These are phyloP conservation scores for Marmota monax DNA, from an alignment of 2,113 vertebrate species.

Conservation along the genomic window DNA sequence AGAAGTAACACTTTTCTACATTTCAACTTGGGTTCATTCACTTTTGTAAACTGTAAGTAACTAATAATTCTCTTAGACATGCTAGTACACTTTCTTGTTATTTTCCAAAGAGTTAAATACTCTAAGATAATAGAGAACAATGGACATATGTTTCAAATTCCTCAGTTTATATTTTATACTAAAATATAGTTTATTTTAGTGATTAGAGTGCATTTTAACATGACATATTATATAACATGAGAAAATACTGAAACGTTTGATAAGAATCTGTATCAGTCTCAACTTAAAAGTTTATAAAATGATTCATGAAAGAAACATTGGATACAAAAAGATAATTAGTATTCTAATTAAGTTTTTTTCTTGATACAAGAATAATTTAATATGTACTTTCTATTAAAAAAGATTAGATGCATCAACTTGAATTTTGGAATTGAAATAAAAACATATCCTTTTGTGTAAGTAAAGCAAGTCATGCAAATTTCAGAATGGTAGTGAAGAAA, in stretches of 20 bases:
- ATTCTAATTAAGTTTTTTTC: background rate
- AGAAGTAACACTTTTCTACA: background rate
- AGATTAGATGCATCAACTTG: background rate
- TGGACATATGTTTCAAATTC: background rate
- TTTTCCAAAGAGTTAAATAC: background rate
- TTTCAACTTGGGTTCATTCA: background rate
- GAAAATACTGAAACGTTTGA: background rate
- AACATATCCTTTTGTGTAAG: background rate
- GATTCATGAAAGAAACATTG: background rate
- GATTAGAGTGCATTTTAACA: conserved; percentile 13
- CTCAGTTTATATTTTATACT: background rate
- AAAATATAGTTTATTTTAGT: background rate
- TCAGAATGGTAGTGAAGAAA: background rate
- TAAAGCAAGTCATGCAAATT: conserved; percentile 17
- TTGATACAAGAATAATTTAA: conserved; percentile 16
- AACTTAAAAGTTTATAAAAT: background rate
- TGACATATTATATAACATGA: background rate
- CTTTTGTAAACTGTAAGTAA: conserved; percentile 37
- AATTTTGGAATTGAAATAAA: conserved; percentile 37
- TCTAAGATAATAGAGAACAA: background rate
- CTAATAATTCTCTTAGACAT: background rate
- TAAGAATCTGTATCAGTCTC: background rate
- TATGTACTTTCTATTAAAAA: conserved; percentile 4
- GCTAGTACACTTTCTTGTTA: background rate
- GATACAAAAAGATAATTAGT: conserved; percentile 25